Conservation (phyloP, 2,797 vertebrate genomes). For the Sebastes trivittatus region DNA sequence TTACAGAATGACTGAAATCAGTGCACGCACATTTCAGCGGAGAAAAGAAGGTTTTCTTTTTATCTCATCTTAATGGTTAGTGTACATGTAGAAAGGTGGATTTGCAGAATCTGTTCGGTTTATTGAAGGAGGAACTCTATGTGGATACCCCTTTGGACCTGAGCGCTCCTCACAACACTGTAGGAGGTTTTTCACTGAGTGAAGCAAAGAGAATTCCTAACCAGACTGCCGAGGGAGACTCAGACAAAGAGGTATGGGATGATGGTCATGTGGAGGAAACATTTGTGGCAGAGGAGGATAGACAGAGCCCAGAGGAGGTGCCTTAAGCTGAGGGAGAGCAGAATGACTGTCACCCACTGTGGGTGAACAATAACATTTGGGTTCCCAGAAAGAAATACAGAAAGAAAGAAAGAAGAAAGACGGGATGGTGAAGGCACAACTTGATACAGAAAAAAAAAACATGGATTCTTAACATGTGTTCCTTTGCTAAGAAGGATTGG, state of each 20-base stretch:
- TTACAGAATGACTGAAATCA: constrained; percentile 18
- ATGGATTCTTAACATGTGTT: neutral
- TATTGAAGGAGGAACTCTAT: neutral
- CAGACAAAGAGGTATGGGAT: constrained; percentile 17
- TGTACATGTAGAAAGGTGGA: constrained; percentile 1
- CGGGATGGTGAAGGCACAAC: neutral
- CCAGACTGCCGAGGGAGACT: neutral
- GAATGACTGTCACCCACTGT: constrained; percentile 3
- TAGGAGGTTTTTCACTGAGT: neutral
- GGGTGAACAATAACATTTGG: constrained; percentile 4
- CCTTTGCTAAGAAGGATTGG: neutral
- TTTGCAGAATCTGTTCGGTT: neutral
- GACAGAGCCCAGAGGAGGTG: constrained; percentile 14
- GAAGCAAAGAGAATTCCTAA: constrained; percentile 16
- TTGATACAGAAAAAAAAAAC: neutral
- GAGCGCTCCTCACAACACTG: neutral
- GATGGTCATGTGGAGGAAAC: constrained; percentile 25
- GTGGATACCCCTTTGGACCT: neutral
- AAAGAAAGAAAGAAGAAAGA: neutral
- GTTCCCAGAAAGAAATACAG: neutral
- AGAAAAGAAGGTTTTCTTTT: neutral
- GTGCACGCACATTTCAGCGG: neutral
- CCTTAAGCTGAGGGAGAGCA: neutral
- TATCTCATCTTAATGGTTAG: neutral
- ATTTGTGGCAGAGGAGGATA: constrained; percentile 21